Evolutionary conservation across 2,888 invertebrate species (phyloP), one percentile per base, ranked within the genome.

Genomic region (Spatulosminthurus flaviceps): DNA sequence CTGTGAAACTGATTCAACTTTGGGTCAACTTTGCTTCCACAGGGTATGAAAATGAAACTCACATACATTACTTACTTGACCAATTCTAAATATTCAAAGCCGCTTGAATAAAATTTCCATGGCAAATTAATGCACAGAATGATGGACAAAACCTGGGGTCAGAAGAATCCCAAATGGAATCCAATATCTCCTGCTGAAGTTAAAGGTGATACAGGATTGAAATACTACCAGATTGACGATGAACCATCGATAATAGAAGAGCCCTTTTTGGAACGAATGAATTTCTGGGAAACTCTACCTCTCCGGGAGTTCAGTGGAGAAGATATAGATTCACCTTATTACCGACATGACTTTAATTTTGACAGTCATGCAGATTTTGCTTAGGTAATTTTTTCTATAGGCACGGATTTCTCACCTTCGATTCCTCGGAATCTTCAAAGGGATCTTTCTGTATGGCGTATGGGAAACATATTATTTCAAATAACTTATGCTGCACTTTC

Each of bases 271-370:
- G 77, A 71, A n/a, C 70, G 85, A 61, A 82, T 85, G 83, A 83
- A 80, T 61, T 85, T 85, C 34, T 85, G 84, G 84, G 85, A 85
- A 72, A 83, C 80, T 24, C 77, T 85, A 0, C 85, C 85, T 0
- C 70, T 85, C 1, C 82, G 83, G 64, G 85, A 85, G 43, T 82
- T 82, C 73, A 81, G 77, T 13, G 81, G 82, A 21, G 84, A 85
- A 66, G 61, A 43, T 7, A 42, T 81, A n/a, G 28, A 78, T 11
- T 77, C 71, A 43, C 79, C 81, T n/a, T 78, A 76, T 64, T 79
- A 74, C 64, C 79, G 81, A 61, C 70, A 82, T 41, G 79, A 76
- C 51, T 61, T 70, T 13, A 21, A 77, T 21, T 19, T 9, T 67
- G 51, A 51, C 34, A 4, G 4, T 51, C 24, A 70, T 16, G 1